Evolutionary conservation across 1,140 invertebrate genomes (phyloP).

Genomic region (Cydia fagiglandana): DNA sequence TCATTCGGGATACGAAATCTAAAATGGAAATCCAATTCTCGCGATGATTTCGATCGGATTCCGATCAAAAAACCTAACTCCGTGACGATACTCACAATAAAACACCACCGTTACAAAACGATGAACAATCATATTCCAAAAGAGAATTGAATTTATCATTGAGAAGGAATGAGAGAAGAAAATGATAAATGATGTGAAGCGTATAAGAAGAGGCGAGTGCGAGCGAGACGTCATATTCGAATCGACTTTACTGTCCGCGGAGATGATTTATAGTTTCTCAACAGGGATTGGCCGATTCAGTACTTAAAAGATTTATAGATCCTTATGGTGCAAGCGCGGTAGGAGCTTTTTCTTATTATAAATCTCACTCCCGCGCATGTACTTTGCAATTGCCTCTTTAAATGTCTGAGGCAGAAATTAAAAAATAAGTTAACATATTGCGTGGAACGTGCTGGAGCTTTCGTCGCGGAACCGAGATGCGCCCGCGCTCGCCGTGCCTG

Average conservation of each 20-base stretch:
- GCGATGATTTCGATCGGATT: conserved; percentile 75
- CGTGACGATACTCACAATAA: conserved; percentile 75
- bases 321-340: conserved; percentile 72
- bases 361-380: conserved; percentile 74
- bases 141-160: conserved; percentile 79
- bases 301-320: conserved; percentile 77
- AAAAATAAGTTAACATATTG: conserved; percentile 77
- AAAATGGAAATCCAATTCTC: conserved; percentile 77
- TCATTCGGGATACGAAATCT: conserved; percentile 63
- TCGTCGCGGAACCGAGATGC: conserved; percentile 39
- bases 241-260: conserved; percentile 61
- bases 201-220: conserved; percentile 49
- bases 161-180: conserved; percentile 71
- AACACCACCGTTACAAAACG: conserved; percentile 75
- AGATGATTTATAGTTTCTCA: conserved; percentile 78
- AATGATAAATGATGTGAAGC: conserved; percentile 75
- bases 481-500: conserved; percentile 15
- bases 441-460: conserved; percentile 45
- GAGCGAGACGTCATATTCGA: conserved; percentile 65
- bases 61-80: conserved; percentile 73
- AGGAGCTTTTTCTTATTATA: conserved; percentile 77
- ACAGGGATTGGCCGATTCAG: conserved; percentile 76
- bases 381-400: conserved; percentile 64
- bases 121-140: conserved; percentile 77
- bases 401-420: conserved; percentile 64